phyloP scores from a whole-genome alignment of 2,888 invertebrate species.

The Ypsolopha scabrella region DNA sequence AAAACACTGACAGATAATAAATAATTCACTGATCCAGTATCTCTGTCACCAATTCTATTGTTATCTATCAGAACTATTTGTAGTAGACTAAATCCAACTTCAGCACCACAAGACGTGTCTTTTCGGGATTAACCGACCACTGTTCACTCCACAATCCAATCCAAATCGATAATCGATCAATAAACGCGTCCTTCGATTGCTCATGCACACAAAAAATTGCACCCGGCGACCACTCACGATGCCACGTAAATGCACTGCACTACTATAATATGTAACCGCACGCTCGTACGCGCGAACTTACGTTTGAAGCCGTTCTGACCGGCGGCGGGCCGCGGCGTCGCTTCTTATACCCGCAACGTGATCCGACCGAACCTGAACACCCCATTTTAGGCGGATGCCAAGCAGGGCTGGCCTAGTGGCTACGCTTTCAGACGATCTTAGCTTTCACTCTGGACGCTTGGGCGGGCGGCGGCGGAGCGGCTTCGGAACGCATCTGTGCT shows the following conservation, averaged over 20 bases:
- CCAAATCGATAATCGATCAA: slow-evolving; percentile 30
- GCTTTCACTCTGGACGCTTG: slow-evolving; percentile 48
- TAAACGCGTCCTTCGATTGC: slow-evolving; percentile 22
- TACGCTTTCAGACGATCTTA: slow-evolving; percentile 63
- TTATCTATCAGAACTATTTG: no score
- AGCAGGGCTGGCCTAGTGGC: slow-evolving; percentile 41
- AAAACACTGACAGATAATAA: no score
- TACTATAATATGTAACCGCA: slow-evolving; percentile 14
- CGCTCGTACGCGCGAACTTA: slow-evolving; percentile 75
- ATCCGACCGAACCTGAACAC: slow-evolving; percentile 71
- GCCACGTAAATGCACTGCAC: slow-evolving; percentile 32
- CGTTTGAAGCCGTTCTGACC: slow-evolving; percentile 98
- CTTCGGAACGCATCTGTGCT: background rate
- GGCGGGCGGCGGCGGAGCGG: slow-evolving; percentile 29
- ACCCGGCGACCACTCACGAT: slow-evolving; percentile 29
- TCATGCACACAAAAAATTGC: background rate
- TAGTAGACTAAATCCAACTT: no score
- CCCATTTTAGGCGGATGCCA: slow-evolving; percentile 69
- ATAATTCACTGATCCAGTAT: no score
- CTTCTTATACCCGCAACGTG: slow-evolving; percentile 88
- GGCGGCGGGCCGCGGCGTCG: slow-evolving; percentile 76
- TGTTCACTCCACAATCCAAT: slow-evolving; percentile 41
- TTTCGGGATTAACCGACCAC: background rate
- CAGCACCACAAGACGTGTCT: no score
- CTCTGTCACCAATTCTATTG: no score